Conservation (phyloP, 2,113 vertebrate species). For the Mesocricetus auratus region DNA sequence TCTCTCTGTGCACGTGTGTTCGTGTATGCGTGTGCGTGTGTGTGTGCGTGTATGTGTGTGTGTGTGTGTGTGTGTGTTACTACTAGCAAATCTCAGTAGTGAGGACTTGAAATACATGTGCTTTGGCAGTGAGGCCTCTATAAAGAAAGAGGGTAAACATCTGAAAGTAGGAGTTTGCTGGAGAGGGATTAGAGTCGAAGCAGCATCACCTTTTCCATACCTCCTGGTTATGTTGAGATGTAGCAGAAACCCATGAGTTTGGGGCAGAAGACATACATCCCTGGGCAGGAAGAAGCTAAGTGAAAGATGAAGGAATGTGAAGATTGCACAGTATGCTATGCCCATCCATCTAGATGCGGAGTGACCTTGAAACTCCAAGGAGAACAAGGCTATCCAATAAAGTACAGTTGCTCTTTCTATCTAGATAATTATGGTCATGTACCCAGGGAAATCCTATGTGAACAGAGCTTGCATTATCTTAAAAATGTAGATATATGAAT, state of each 20-base stretch:
- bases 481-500: background rate
- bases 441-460: background rate
- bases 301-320: background rate
- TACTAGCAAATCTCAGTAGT: background rate
- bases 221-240: rapidly evolving
- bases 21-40: background rate
- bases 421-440: background rate
- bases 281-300: background rate
- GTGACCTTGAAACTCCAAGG: background rate
- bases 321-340: background rate
- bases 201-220: background rate
- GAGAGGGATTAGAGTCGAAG: background rate
- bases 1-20: background rate
- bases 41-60: background rate
- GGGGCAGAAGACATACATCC: background rate
- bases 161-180: background rate
- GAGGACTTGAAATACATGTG: background rate
- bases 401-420: background rate
- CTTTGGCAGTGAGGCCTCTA: background rate
- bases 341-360: background rate
- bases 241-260: background rate
- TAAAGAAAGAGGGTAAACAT: background rate
- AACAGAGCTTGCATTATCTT: background rate
- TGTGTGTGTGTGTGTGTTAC: background rate
- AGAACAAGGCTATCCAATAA: background rate